These are phyloP conservation scores for Oceanodroma tethys DNA, from an alignment of 2,113 vertebrate species.

Conservation along the genomic window DNA sequence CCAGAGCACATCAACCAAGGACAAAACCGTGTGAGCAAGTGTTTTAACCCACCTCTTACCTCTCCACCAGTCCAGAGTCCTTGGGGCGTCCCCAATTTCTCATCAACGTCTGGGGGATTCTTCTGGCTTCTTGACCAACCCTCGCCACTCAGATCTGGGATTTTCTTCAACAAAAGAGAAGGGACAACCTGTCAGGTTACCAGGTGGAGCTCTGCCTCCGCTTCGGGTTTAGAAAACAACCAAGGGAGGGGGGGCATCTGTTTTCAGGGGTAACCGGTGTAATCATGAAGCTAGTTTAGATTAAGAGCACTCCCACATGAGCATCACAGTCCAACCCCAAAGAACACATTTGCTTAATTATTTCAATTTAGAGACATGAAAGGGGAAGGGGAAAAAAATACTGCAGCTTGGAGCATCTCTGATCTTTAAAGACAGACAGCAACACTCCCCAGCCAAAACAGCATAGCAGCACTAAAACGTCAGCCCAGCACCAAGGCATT, in stretches of 20 bases:
- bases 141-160: not conserved
- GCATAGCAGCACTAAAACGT: not conserved
- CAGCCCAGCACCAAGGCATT: not conserved
- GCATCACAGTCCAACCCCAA: not conserved
- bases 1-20: not conserved
- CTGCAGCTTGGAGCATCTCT: not conserved
- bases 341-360: not conserved
- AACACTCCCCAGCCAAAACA: not conserved
- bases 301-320: not conserved
- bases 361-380: not conserved
- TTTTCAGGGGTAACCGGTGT: not conserved
- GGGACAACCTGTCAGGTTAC: not conserved
- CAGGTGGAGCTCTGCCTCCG: not conserved
- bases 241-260: not conserved
- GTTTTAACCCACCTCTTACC: slow-evolving; percentile 30
- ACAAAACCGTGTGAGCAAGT: not conserved
- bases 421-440: not conserved
- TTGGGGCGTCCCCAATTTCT: not conserved
- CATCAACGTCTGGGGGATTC: slow-evolving; percentile 7
- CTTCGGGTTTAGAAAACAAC: not conserved
- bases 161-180: slow-evolving; percentile 33
- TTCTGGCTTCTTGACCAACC: not conserved
- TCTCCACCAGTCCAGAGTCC: not conserved
- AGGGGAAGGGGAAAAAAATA: not conserved
- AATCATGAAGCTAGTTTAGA: not conserved